phyloP scores from a whole-genome alignment of 2,113 vertebrate genomes.

The Siniperca knerii region DNA sequence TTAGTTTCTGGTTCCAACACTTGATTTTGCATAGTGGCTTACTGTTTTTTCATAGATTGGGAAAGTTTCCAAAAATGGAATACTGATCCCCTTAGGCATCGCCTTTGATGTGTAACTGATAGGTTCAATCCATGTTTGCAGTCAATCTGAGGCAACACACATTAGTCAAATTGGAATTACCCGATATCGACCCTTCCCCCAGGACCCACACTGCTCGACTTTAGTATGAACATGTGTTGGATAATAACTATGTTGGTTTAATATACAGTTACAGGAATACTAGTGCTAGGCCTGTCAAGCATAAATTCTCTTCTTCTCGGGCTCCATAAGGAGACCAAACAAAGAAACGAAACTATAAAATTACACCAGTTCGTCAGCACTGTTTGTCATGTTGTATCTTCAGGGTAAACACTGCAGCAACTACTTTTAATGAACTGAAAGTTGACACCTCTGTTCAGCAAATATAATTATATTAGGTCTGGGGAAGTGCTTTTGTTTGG shows the following conservation, averaged over 20 bases:
- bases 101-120: not conserved
- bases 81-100: not conserved
- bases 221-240: not conserved
- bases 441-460: not conserved
- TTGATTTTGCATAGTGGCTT: not conserved
- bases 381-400: not conserved
- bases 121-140: not conserved
- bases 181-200: not conserved
- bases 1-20: not conserved
- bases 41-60: not conserved
- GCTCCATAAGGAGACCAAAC: not conserved
- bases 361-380: not conserved
- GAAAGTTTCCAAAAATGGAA: not conserved
- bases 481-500: not conserved
- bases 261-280: not conserved
- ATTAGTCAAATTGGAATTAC: not conserved
- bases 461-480: not conserved
- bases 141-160: not conserved
- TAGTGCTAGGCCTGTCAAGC: not conserved
- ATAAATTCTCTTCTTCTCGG: not conserved
- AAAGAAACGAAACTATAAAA: not conserved
- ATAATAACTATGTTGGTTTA: not conserved
- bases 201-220: not conserved
- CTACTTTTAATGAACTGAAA: not conserved
- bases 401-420: not conserved